A percentile compares a stretch with the other conserved stretches of the same genome.
These are phyloP conservation scores for Achlya flavicornis DNA, from an alignment of 2,888 invertebrate genomes.

Conservation along the genomic window DNA sequence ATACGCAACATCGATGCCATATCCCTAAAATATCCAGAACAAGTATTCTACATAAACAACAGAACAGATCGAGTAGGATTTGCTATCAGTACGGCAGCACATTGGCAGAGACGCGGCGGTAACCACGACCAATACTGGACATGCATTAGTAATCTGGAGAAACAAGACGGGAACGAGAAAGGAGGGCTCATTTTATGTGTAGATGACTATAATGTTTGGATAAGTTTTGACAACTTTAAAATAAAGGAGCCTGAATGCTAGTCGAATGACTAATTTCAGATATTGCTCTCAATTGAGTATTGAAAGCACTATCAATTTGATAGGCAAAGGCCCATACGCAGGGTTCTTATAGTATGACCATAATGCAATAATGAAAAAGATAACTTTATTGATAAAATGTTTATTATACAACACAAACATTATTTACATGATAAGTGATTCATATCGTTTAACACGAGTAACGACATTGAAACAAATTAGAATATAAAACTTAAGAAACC, in stretches of 20 bases:
- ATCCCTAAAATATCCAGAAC: constrained; percentile 50
- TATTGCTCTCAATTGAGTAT: too few species aligned
- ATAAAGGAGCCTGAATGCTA: constrained; percentile 59
- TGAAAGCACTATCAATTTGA: neutral
- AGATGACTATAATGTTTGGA: constrained; percentile 54
- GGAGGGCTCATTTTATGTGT: constrained; percentile 56
- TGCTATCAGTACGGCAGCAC: constrained; percentile 59
- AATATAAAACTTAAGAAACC: constrained; percentile 45
- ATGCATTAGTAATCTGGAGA: constrained; percentile 51
- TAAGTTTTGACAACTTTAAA: constrained; percentile 62
- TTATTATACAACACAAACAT: constrained; percentile 74
- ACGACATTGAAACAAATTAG: constrained; percentile 35
- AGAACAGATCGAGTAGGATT: constrained; percentile 49
- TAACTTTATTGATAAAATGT: constrained; percentile 46
- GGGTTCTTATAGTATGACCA: neutral
- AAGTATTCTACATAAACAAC: constrained; percentile 50
- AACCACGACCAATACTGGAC: constrained; percentile 50
- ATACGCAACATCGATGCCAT: constrained; percentile 59
- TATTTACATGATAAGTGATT: constrained; percentile 68
- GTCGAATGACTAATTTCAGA: constrained; percentile 15
- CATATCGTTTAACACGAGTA: constrained; percentile 45
- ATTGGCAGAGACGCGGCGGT: constrained; percentile 51
- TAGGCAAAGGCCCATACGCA: neutral
- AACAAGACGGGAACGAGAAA: constrained; percentile 31
- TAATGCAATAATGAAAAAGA: constrained; percentile 25